These are phyloP conservation scores for Leptoclinus maculatus DNA, from an alignment of 2,797 vertebrate genomes.

Conservation along the genomic window DNA sequence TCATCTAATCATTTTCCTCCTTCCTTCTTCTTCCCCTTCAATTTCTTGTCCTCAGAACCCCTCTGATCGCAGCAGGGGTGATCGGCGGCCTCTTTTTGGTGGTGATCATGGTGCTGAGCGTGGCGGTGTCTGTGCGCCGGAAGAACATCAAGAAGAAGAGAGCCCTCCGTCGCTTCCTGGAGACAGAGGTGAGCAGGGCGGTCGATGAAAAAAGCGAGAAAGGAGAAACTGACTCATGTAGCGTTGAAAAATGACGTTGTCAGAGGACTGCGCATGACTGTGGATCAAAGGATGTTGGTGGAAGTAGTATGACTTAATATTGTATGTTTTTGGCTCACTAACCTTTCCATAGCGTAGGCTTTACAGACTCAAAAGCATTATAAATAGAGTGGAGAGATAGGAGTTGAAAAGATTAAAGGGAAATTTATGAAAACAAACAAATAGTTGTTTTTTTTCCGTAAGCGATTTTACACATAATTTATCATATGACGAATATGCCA, in stretches of 20 bases:
- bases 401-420: background rate
- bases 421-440: background rate
- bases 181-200: constrained; percentile 91
- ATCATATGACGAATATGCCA: background rate
- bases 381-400: background rate
- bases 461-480: background rate
- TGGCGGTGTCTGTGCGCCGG: constrained; percentile 93
- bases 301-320: background rate
- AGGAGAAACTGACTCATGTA: background rate
- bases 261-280: background rate
- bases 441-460: background rate
- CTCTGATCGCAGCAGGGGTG: constrained; percentile 95
- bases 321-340: background rate
- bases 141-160: constrained; percentile 99
- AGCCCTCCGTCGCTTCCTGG: constrained; percentile 93
- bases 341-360: background rate
- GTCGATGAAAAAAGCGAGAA: background rate
- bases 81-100: constrained; percentile 97
- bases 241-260: background rate
- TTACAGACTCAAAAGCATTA: background rate
- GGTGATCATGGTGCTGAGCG: constrained; percentile 92
- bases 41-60: constrained; percentile 86
- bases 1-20: constrained; percentile 7
- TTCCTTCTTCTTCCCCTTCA: background rate
- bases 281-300: background rate